Evolutionary conservation across 2,888 invertebrate species (phyloP).

Genomic region (Unio delphinus): DNA sequence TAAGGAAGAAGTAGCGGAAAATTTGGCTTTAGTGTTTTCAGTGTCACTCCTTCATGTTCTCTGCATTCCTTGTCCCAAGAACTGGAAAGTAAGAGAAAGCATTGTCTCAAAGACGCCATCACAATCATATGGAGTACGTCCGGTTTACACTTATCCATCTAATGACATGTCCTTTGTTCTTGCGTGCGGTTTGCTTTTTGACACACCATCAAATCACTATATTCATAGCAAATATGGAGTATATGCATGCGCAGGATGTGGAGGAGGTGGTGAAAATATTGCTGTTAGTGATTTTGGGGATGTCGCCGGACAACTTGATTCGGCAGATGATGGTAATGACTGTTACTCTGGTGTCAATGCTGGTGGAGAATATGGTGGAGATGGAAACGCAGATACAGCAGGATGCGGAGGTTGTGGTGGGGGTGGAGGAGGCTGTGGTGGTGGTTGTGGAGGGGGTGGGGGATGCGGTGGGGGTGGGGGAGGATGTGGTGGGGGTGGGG

Average conservation of each 20-base stretch:
- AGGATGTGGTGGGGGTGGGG: slow-evolving; percentile 1
- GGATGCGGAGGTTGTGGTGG: slow-evolving; percentile 1
- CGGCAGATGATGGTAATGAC: slow-evolving; percentile 3
- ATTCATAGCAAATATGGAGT: slow-evolving; percentile 25
- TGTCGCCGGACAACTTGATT: neutral
- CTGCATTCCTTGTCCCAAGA: slow-evolving; percentile 70
- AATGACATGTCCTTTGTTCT: slow-evolving; percentile 64
- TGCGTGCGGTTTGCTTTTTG: slow-evolving; percentile 70
- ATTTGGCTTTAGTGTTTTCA: slow-evolving; percentile 71
- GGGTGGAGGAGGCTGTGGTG: slow-evolving; percentile 4
- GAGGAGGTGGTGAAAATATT: neutral
- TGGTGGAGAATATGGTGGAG: slow-evolving; percentile 1
- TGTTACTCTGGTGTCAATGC: neutral
- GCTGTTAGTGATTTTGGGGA: slow-evolving; percentile 4
- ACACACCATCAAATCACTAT: slow-evolving; percentile 61
- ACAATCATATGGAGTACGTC: slow-evolving; percentile 3
- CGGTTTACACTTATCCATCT: slow-evolving; percentile 35
- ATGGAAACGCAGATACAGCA: slow-evolving; percentile 3
- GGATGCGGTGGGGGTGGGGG: slow-evolving; percentile 9
- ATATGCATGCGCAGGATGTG: slow-evolving; percentile 7
- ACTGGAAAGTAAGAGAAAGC: slow-evolving; percentile 38
- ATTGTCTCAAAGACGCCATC: neutral
- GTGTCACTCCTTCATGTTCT: slow-evolving; percentile 72
- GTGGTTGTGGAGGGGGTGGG: slow-evolving; percentile 10
- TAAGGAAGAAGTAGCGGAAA: slow-evolving; percentile 68